Percentiles rank a stretch among this genome's conserved stretches.
Evolutionary conservation across 2,113 vertebrate species (phyloP).

Genomic region (Pseudorhombus dupliciocellatus): DNA sequence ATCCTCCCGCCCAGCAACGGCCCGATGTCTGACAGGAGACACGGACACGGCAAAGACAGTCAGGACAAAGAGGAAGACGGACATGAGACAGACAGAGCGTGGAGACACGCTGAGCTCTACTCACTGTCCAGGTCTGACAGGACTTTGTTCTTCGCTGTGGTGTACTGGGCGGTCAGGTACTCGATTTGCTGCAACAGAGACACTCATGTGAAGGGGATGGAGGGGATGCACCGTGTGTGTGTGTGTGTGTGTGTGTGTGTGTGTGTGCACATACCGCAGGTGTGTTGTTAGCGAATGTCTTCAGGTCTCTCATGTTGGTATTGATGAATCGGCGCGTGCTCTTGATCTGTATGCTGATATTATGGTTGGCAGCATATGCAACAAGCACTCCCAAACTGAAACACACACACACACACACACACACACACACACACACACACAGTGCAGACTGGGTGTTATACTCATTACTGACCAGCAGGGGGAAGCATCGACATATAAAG

Average conservation of each 20-base stretch:
- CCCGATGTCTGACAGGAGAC: conserved; percentile 83
- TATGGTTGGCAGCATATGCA: conserved; percentile 89
- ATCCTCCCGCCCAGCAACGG: conserved; percentile 86
- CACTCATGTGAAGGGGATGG: conserved; percentile 3
- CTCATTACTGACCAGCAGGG: conserved; percentile 43
- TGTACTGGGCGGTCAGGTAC: conserved; percentile 88
- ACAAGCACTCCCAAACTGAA: conserved; percentile 87
- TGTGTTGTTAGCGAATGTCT: conserved; percentile 84
- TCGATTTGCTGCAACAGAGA: conserved; percentile 88
- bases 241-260: conserved; percentile 2
- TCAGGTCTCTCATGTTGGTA: conserved; percentile 92
- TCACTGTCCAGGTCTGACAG: conserved; percentile 92
- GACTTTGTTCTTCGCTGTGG: conserved; percentile 88
- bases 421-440: conserved; percentile 39
- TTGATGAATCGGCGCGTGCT: conserved; percentile 85
- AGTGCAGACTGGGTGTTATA: neutral
- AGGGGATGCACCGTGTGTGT: neutral
- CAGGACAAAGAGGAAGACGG: conserved; percentile 2
- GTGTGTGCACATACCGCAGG: conserved; percentile 80
- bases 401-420: conserved; percentile 34
- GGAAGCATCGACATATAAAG: conserved; percentile 29
- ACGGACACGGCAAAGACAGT: conserved; percentile 10
- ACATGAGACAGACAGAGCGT: neutral
- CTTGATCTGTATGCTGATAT: conserved; percentile 84
- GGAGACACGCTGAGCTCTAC: conserved; percentile 57